phyloP scores from a whole-genome alignment of 92 coral and sea anemone species.

The Epizoanthus stellaris region DNA sequence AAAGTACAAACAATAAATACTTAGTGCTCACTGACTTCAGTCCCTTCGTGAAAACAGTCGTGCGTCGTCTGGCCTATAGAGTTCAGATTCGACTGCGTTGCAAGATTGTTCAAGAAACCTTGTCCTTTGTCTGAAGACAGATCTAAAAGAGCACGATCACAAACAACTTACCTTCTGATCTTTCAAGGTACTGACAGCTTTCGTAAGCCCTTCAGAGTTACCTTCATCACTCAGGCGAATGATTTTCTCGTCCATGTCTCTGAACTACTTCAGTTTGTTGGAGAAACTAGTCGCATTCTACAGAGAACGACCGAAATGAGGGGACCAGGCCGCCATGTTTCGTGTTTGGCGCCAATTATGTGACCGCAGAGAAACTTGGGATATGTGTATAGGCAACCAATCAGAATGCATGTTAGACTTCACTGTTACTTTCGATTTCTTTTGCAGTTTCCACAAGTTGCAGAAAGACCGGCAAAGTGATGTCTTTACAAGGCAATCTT shows the following conservation, averaged over 20 bases:
- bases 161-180: constrained; percentile 67
- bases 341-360: constrained; percentile 71
- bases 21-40: too few relatives aligned
- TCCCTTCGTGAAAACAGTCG: too few relatives aligned
- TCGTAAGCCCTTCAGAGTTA: constrained; percentile 56
- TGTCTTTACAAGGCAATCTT: not conserved
- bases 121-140: not conserved
- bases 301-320: not conserved
- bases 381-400: constrained; percentile 37
- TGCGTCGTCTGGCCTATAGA: too few relatives aligned
- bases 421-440: not conserved
- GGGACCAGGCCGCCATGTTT: constrained; percentile 58
- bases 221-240: constrained; percentile 74
- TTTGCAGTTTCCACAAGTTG: not conserved
- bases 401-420: constrained; percentile 11
- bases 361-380: constrained; percentile 49
- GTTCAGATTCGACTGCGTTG: too few relatives aligned
- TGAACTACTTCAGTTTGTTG: not conserved
- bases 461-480: not conserved
- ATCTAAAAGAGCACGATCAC: too few relatives aligned
- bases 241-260: constrained; percentile 82
- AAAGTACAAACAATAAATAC: too few relatives aligned
- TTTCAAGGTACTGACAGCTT: constrained; percentile 58
- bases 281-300: not conserved
- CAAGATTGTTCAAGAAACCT: not conserved